Conservation (phyloP, 2,888 invertebrate genomes). For the Stenodema calcarata region DNA sequence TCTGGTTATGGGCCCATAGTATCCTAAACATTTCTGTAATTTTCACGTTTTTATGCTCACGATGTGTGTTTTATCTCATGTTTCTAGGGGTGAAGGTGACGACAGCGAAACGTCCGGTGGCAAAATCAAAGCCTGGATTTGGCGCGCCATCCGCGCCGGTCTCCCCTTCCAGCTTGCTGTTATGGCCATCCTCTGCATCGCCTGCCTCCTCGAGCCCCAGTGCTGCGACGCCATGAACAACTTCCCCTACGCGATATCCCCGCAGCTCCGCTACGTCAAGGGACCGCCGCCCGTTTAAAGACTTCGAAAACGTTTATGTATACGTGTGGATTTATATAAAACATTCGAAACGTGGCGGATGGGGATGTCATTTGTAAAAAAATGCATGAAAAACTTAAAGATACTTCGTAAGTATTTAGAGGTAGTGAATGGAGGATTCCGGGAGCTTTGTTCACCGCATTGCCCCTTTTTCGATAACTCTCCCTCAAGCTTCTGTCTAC, state of each 20-base stretch:
- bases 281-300: constrained; percentile 81
- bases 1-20: no score
- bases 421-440: not conserved
- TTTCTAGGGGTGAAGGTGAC: constrained; percentile 9
- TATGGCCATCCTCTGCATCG: constrained; percentile 74
- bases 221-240: constrained; percentile 82
- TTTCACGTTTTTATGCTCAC: not conserved
- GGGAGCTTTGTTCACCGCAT: constrained; percentile 27
- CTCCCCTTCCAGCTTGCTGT: constrained; percentile 78
- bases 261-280: constrained; percentile 80
- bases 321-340: not conserved
- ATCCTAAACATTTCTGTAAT: not conserved
- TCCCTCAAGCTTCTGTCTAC: not conserved
- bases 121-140: constrained; percentile 61
- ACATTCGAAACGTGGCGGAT: not conserved
- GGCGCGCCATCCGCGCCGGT: constrained; percentile 75
- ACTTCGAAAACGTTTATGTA: not conserved
- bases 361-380: not conserved
- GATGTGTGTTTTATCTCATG: not conserved
- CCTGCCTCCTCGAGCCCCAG: constrained; percentile 75
- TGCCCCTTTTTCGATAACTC: not conserved
- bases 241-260: constrained; percentile 73
- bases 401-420: not conserved
- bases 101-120: constrained; percentile 1
- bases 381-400: not conserved